These are phyloP conservation scores for Perizoma affinitatum DNA, from an alignment of 2,888 invertebrate genomes.

Conservation along the genomic window DNA sequence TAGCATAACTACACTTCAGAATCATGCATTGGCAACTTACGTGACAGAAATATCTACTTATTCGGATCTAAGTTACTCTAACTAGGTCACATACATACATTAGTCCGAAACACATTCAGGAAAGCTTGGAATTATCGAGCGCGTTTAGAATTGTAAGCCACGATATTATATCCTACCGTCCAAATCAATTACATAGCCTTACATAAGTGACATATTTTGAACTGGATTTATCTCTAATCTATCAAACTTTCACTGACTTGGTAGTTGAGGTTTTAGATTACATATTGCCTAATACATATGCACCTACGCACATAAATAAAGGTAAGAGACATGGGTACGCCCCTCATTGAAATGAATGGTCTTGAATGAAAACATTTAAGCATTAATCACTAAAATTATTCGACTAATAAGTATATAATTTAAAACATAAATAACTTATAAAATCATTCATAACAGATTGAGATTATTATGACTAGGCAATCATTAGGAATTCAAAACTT, in stretches of 20 bases:
- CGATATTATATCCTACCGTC: not conserved
- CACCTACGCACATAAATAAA: slow-evolving; percentile 16
- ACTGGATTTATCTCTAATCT: slow-evolving; percentile 19
- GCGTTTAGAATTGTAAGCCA: slow-evolving; percentile 1
- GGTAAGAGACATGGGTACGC: slow-evolving; percentile 5
- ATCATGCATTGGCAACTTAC: not conserved
- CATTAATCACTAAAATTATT: not conserved
- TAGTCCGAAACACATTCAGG: slow-evolving; percentile 6
- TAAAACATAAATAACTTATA: not conserved
- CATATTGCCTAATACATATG: slow-evolving; percentile 15
- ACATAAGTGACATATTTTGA: slow-evolving; percentile 16
- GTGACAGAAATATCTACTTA: slow-evolving; percentile 10
- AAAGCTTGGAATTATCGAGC: not conserved
- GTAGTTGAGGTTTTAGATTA: slow-evolving; percentile 14
- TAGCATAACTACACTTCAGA: too few relatives aligned
- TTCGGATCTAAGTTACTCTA: slow-evolving; percentile 6
- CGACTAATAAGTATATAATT: not conserved
- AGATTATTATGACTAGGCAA: too few relatives aligned
- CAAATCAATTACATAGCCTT: slow-evolving; percentile 15
- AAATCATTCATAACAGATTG: too few relatives aligned
- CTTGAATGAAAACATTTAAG: not conserved
- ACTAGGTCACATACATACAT: slow-evolving; percentile 7
- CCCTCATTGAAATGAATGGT: slow-evolving; percentile 9
- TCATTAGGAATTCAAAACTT: too few relatives aligned
- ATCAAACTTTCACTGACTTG: slow-evolving; percentile 24